These are phyloP conservation scores for Natrix natrix DNA, from an alignment of 2,797 vertebrate species.

Conservation along the genomic window DNA sequence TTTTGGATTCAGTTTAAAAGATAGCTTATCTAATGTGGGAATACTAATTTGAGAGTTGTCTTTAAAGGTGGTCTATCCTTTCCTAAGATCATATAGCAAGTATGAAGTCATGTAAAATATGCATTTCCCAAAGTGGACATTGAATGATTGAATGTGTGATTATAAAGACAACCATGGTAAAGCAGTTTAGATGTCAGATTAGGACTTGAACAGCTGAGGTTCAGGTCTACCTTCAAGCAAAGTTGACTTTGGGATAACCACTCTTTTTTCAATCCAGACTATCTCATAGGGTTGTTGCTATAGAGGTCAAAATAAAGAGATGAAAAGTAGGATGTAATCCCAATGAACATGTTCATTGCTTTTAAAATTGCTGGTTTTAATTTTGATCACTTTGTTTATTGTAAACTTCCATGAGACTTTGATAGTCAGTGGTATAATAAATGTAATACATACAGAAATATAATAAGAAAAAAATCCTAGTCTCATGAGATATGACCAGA, in stretches of 20 bases:
- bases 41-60: not conserved
- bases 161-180: not conserved
- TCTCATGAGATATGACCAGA: not conserved
- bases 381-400: not conserved
- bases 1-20: not conserved
- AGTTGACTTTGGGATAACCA: not conserved
- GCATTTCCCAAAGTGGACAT: not conserved
- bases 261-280: not conserved
- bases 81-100: not conserved
- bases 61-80: not conserved
- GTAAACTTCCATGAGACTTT: not conserved
- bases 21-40: not conserved
- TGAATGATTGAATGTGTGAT: not conserved
- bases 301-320: not conserved
- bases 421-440: not conserved
- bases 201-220: not conserved
- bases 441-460: not conserved
- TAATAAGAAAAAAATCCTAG: not conserved
- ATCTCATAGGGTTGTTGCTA: not conserved
- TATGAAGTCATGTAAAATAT: not conserved
- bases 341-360: not conserved
- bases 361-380: not conserved
- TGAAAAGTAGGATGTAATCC: not conserved
- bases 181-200: not conserved
- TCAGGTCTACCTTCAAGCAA: not conserved